Evolutionary conservation across 2,113 vertebrate genomes (phyloP).

Genomic region (Rhinopithecus roxellana): DNA sequence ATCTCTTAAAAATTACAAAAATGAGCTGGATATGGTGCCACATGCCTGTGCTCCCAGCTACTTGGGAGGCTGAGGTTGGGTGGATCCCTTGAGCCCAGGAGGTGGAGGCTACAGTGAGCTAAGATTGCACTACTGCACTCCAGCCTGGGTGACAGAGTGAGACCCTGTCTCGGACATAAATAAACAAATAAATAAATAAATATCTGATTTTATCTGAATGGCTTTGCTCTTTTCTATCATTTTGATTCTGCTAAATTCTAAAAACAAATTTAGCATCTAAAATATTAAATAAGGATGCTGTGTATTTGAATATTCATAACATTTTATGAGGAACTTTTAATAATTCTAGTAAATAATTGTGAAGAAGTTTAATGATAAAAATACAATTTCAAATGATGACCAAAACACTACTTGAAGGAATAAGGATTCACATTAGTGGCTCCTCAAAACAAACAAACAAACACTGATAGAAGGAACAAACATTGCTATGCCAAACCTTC

Average conservation of each 20-base stretch:
- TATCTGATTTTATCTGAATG: neutral
- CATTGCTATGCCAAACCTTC: neutral
- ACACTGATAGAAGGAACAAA: neutral
- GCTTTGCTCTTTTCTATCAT: neutral
- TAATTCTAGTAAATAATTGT: neutral
- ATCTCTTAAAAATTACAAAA: too few relatives aligned
- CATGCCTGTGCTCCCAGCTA: too few relatives aligned
- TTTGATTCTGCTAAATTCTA: constrained; percentile 43
- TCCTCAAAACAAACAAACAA: neutral
- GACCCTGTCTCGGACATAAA: too few relatives aligned
- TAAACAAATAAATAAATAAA: too few relatives aligned
- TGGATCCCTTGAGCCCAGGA: too few relatives aligned
- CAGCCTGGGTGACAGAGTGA: too few relatives aligned
- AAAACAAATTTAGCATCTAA: constrained; percentile 27
- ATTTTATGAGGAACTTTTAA: constrained; percentile 19
- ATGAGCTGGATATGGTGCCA: too few relatives aligned
- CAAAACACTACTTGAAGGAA: neutral
- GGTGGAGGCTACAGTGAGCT: too few relatives aligned
- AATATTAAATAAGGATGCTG: neutral
- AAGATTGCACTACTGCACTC: too few relatives aligned
- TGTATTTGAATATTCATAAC: neutral
- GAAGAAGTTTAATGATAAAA: constrained; percentile 21
- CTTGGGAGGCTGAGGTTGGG: too few relatives aligned
- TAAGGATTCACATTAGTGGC: neutral
- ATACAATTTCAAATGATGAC: constrained; percentile 1